A percentile compares a stretch with the other conserved stretches of the same genome.
Conservation (phyloP, 2,113 vertebrate species). For the Candoia aspera region DNA sequence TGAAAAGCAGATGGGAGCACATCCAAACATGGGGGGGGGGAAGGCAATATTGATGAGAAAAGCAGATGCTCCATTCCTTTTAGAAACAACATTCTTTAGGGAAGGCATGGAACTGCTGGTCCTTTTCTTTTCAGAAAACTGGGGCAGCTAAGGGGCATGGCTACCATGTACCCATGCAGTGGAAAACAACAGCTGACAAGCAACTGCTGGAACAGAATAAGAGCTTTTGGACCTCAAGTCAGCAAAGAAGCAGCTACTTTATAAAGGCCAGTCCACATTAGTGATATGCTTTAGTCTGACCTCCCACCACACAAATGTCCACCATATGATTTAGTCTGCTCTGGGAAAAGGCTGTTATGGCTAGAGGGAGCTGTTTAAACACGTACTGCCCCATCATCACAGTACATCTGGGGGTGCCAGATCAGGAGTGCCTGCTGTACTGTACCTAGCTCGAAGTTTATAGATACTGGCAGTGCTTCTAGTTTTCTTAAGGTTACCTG, state of each 20-base stretch:
- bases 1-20: constrained; percentile 40
- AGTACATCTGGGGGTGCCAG: neutral
- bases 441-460: neutral
- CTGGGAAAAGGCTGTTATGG: neutral
- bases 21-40: constrained; percentile 57
- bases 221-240: neutral
- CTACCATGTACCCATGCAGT: neutral
- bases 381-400: neutral
- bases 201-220: neutral
- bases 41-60: constrained; percentile 62
- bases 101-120: constrained; percentile 53
- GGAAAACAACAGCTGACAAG: neutral
- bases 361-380: neutral
- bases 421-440: neutral
- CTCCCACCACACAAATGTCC: neutral
- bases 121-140: neutral
- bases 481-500: neutral
- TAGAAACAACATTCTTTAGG: constrained; percentile 54
- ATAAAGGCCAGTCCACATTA: neutral
- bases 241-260: neutral
- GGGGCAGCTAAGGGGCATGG: neutral
- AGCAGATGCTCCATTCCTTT: constrained; percentile 66
- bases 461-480: neutral
- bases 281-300: neutral
- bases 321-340: neutral